Evolutionary conservation across 2,888 invertebrate genomes (phyloP).

Genomic region (Leptinotarsa rubiginosa): DNA sequence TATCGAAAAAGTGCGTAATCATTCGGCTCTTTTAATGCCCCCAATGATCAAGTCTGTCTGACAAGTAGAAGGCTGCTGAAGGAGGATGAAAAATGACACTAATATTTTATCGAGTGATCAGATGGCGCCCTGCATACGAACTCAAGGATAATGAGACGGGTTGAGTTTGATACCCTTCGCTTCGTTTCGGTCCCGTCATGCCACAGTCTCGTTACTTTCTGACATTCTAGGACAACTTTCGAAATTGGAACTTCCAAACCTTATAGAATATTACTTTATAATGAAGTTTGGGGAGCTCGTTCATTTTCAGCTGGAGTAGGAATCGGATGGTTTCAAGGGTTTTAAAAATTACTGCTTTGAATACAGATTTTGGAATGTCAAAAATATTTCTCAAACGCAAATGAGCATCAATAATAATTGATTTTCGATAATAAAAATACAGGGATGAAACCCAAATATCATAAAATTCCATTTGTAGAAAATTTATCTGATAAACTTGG

Average conservation of each 20-base stretch:
- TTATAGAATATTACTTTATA: slow-evolving; percentile 48
- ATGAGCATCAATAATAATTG: too few relatives aligned
- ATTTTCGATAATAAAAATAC: too few relatives aligned
- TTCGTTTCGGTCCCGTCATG: slow-evolving; percentile 55
- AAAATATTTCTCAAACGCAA: too few relatives aligned
- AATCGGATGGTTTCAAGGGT: background rate
- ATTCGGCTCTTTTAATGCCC: slow-evolving; percentile 62
- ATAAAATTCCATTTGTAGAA: too few relatives aligned
- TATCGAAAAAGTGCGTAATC: slow-evolving; percentile 59
- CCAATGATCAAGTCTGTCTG: slow-evolving; percentile 66
- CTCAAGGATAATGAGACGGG: slow-evolving; percentile 67
- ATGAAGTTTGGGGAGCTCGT: slow-evolving; percentile 43
- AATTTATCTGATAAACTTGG: too few relatives aligned
- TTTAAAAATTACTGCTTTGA: too few relatives aligned
- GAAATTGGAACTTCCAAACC: slow-evolving; percentile 50
- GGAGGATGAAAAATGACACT: slow-evolving; percentile 67
- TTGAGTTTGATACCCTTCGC: slow-evolving; percentile 63
- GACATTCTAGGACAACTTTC: slow-evolving; percentile 52
- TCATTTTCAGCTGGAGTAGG: slow-evolving; percentile 21
- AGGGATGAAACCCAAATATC: too few relatives aligned
- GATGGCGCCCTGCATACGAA: slow-evolving; percentile 68
- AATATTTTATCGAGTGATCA: slow-evolving; percentile 68
- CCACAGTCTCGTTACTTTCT: slow-evolving; percentile 57
- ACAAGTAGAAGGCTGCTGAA: slow-evolving; percentile 66
- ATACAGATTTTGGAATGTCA: too few relatives aligned